phyloP scores from a whole-genome alignment of 2,113 vertebrate species.

The Taxidea taxus region DNA sequence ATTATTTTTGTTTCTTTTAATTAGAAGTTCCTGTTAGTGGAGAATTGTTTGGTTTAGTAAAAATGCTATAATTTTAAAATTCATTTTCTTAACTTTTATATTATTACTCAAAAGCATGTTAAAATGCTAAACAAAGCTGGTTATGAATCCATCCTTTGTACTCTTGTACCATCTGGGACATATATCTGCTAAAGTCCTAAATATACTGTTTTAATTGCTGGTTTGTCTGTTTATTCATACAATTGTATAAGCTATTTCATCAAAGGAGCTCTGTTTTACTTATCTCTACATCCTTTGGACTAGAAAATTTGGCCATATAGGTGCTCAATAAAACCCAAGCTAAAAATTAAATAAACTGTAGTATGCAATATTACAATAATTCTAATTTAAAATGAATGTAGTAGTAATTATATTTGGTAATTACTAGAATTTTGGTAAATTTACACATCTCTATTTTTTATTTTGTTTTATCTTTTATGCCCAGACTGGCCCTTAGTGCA shows the following conservation, averaged over 20 bases:
- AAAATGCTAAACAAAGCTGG: neutral
- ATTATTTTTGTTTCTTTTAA: neutral
- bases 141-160: neutral
- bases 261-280: neutral
- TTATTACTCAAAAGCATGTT: neutral
- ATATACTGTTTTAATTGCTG: neutral
- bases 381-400: neutral
- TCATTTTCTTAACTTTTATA: neutral
- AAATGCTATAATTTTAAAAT: neutral
- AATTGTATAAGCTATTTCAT: neutral
- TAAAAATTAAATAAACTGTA: neutral
- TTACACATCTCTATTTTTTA: neutral
- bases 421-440: neutral
- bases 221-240: neutral
- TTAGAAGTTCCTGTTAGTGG: neutral
- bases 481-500: neutral
- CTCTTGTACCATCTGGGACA: neutral
- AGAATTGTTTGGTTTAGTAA: neutral
- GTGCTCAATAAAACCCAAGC: neutral
- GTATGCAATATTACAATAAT: neutral
- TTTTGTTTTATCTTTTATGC: neutral
- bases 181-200: neutral
- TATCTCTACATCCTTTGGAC: neutral
- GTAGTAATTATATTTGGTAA: neutral
- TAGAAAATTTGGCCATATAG: neutral